Base-by-base conservation (phyloP, 2,797 vertebrate species). In the Enteromius paludinosus region DNA sequence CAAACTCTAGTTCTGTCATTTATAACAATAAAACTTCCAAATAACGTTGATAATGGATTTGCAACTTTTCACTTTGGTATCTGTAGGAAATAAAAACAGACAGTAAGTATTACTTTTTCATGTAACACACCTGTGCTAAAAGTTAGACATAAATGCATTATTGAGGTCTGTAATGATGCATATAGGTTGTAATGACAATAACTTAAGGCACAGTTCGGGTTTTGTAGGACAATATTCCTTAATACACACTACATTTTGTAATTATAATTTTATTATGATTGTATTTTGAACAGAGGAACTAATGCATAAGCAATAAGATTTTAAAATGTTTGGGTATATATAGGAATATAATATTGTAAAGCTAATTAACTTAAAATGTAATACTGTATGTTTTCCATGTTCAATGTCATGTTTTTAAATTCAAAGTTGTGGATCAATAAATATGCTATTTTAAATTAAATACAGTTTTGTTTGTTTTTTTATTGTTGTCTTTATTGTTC, bases 1-100 rank as follows among this genome's bases (percentile, higher is more conserved):
- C 35, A 89, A 85, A 84, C 79, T 93, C 65, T 94, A 87, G 82
- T 10, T 78, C 0, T 70, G 18, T 14, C 17, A n/a, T 49, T 49
- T 11, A 59, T 6, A 30, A 43, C 52, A 30, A 1, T 33, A 14
- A 9, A 33, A 33, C 9, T 35, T 77, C 30, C 5, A 28, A 18
- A 70, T 18, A n/a, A 28, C 43, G 33, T 17, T 28, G 1, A 28
- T 75, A 3, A 18, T 28, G 8, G 14, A 78, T 61, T 35, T 59
- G 4, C 43, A 43, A 75, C 15, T 61, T 75, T 28, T 61, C 23
- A 23, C 52, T 17, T 59, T n/a, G 23, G 35, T 8, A 28, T 45
- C 15, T 62, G 56, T 20, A 12, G 3, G 18, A 20, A 43, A 43
- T 41, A 41, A 28, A 56, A 10, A 7, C 25, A 6, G 30, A 23